Conservation (phyloP, 2,888 invertebrate genomes). For the Caenorhabditis sp. region DNA sequence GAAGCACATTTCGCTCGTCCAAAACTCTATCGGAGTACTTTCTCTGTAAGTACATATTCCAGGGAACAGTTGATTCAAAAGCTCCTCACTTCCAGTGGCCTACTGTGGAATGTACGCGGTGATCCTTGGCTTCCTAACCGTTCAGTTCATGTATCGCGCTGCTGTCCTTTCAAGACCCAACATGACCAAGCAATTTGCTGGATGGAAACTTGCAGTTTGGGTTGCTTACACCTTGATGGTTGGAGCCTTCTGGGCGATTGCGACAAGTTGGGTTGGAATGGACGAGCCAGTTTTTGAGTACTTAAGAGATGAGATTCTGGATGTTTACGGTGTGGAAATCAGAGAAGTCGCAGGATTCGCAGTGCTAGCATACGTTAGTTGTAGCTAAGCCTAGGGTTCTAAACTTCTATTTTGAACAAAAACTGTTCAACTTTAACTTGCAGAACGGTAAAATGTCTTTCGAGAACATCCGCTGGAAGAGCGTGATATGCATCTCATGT, state of each 20-base stretch:
- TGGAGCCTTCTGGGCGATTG: slow-evolving; percentile 10
- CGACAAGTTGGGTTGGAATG: neutral
- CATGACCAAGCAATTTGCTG: slow-evolving; percentile 11
- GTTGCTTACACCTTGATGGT: neutral
- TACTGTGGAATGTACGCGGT: slow-evolving; percentile 13
- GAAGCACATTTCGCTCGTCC: slow-evolving; percentile 4
- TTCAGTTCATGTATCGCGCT: slow-evolving; percentile 12
- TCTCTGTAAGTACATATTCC: neutral
- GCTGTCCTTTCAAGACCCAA: slow-evolving; percentile 1
- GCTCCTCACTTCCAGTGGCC: slow-evolving; percentile 17
- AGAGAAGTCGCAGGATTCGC: slow-evolving; percentile 3
- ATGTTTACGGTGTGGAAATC: slow-evolving; percentile 14
- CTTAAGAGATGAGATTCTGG: slow-evolving; percentile 22
- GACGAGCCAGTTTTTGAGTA: slow-evolving; percentile 4
- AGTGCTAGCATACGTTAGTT: slow-evolving; percentile 14
- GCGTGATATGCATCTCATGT: neutral
- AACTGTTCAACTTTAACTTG: too few relatives aligned
- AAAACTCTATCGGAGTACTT: neutral
- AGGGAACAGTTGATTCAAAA: too few relatives aligned
- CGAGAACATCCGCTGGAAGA: slow-evolving; percentile 24
- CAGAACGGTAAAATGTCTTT: too few relatives aligned
- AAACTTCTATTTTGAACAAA: too few relatives aligned
- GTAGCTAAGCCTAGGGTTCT: too few relatives aligned
- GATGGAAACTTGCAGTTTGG: slow-evolving; percentile 12
- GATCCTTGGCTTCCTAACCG: slow-evolving; percentile 14